Evolutionary conservation across 2,888 invertebrate genomes (phyloP).

Genomic region (Mesorhabditis belari): DNA sequence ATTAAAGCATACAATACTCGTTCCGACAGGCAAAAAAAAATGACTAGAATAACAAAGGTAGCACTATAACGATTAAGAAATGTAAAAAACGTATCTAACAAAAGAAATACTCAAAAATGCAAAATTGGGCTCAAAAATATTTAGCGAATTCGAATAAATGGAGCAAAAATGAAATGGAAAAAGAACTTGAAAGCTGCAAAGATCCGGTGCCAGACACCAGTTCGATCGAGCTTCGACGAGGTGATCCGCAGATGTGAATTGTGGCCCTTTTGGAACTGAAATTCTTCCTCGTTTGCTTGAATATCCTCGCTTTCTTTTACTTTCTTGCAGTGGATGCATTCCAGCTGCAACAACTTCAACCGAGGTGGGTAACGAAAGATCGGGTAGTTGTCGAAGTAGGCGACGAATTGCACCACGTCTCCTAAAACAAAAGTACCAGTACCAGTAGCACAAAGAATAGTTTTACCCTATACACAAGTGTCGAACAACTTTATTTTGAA

Average conservation of each 20-base stretch:
- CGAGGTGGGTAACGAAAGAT: constrained; percentile 44
- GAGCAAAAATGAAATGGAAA: constrained; percentile 47
- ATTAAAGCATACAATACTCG: too few relatives aligned
- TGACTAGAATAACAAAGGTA: too few relatives aligned
- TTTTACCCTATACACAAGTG: too few relatives aligned
- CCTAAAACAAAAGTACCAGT: constrained; percentile 16
- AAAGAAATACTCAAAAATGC: too few relatives aligned
- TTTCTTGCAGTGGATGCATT: constrained; percentile 43
- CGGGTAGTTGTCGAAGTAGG: constrained; percentile 45
- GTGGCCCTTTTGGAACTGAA: not conserved
- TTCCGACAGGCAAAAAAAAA: too few relatives aligned
- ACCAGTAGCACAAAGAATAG: too few relatives aligned
- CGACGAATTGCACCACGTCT: constrained; percentile 44
- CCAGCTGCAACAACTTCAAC: constrained; percentile 37
- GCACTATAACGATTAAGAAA: too few relatives aligned
- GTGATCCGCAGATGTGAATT: constrained; percentile 1
- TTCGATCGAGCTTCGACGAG: constrained; percentile 21
- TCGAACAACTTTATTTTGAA: too few relatives aligned
- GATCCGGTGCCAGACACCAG: constrained; percentile 39
- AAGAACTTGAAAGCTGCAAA: constrained; percentile 41
- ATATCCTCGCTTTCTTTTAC: constrained; percentile 14
- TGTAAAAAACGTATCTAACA: too few relatives aligned
- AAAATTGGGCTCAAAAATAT: too few relatives aligned
- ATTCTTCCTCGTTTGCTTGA: too few relatives aligned
- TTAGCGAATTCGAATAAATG: constrained; percentile 24